phyloP scores from a whole-genome alignment of 92 coral and sea anemone genomes.

The Porites rus region DNA sequence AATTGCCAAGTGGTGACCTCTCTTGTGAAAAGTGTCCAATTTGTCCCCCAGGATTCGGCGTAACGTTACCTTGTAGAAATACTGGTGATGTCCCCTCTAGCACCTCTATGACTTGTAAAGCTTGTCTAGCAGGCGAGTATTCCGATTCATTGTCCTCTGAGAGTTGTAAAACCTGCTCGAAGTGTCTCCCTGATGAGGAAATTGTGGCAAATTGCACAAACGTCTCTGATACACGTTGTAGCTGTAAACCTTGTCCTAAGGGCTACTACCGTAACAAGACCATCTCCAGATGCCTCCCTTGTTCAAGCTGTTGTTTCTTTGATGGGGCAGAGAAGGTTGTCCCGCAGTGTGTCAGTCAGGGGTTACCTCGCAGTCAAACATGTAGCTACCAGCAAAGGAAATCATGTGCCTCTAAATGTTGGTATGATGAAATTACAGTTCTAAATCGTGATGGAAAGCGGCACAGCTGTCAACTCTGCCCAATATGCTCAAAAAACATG shows the following conservation, averaged over 20 bases:
- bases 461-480: slow-evolving; percentile 25
- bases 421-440: slow-evolving; percentile 39
- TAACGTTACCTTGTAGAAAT: not conserved
- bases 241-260: slow-evolving; percentile 26
- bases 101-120: not conserved
- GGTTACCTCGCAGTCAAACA: not conserved
- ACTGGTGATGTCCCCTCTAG: not conserved
- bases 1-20: not conserved
- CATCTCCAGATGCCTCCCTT: slow-evolving; percentile 26
- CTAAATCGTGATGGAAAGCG: not conserved
- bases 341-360: slow-evolving; percentile 11
- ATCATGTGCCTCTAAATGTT: slow-evolving; percentile 23
- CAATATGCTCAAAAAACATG: slow-evolving; percentile 12
- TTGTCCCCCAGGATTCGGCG: slow-evolving; percentile 33
- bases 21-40: not conserved
- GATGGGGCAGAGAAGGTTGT: not conserved
- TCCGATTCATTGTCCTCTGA: slow-evolving; percentile 32
- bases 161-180: slow-evolving; percentile 37
- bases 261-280: slow-evolving; percentile 36
- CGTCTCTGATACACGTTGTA: slow-evolving; percentile 10
- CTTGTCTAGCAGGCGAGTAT: not conserved
- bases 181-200: slow-evolving; percentile 13
- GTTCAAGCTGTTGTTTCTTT: slow-evolving; percentile 27
- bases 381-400: slow-evolving; percentile 31
- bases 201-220: not conserved